Conservation (phyloP, 2,888 invertebrate genomes). For the Leucoptera coffeella region DNA sequence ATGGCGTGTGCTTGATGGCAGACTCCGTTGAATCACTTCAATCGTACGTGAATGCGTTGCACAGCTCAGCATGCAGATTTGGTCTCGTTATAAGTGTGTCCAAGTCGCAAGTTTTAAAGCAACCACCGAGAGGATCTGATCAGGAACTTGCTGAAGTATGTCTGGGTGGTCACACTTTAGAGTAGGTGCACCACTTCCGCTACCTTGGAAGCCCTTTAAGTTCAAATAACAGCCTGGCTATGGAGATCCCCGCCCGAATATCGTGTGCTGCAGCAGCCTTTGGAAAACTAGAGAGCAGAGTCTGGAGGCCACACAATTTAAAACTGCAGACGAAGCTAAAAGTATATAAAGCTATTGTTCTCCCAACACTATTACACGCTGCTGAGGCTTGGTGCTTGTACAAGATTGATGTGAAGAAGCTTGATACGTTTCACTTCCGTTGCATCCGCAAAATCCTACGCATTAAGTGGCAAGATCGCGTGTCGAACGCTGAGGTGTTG, state of each 20-base stretch:
- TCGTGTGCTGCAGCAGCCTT: neutral
- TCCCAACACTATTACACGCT: neutral
- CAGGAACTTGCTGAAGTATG: no score
- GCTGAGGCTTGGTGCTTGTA: constrained; percentile 7
- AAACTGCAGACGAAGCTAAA: neutral
- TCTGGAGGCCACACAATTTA: neutral
- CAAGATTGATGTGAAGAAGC: constrained; percentile 5
- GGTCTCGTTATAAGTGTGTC: constrained; percentile 8
- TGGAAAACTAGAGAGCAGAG: neutral
- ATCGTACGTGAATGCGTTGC: constrained; percentile 4
- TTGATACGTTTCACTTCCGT: constrained; percentile 7
- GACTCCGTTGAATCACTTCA: constrained; percentile 7
- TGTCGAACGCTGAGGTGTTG: constrained; percentile 4
- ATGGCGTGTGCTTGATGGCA: constrained; percentile 6
- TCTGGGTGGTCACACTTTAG: constrained; percentile 4
- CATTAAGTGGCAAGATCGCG: constrained; percentile 4
- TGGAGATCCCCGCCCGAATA: neutral
- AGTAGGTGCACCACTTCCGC: constrained; percentile 7
- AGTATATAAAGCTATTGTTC: neutral
- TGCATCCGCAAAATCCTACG: constrained; percentile 6
- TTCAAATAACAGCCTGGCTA: constrained; percentile 3
- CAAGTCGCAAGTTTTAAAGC: no score
- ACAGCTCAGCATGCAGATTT: constrained; percentile 4
- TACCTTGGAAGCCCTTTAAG: constrained; percentile 7
- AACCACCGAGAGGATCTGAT: constrained; percentile 7